Percentiles rank a stretch among this genome's conserved stretches.
phyloP scores from a whole-genome alignment of 2,797 vertebrate species.

The Enteromius treurensis region DNA sequence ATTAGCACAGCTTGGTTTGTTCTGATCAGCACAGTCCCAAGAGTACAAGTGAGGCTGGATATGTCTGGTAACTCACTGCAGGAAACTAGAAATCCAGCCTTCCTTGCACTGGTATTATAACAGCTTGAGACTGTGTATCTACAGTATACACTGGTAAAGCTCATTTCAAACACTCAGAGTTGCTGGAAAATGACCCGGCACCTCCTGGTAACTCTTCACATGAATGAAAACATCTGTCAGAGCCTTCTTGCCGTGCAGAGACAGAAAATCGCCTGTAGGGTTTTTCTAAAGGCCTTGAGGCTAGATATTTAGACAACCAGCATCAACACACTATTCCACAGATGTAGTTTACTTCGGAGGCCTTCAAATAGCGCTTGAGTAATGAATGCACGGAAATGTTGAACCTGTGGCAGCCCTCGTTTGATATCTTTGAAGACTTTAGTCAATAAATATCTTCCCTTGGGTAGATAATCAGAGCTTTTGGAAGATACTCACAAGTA shows the following conservation, averaged over 20 bases:
- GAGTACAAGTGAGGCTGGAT: constrained; percentile 4
- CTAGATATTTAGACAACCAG: constrained; percentile 31
- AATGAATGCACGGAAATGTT: constrained; percentile 18
- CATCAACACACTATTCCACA: constrained; percentile 34
- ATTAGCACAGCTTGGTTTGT: neutral
- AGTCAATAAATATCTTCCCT: constrained; percentile 9
- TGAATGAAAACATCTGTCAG: constrained; percentile 47
- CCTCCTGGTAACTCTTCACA: constrained; percentile 36
- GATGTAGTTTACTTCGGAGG: constrained; percentile 13
- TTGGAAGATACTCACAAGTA: constrained; percentile 11
- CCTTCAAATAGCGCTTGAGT: constrained; percentile 10
- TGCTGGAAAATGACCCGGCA: constrained; percentile 24
- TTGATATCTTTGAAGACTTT: constrained; percentile 28
- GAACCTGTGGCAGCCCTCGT: constrained; percentile 6
- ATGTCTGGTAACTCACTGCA: constrained; percentile 9
- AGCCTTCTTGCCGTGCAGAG: constrained; percentile 25
- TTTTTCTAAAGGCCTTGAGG: constrained; percentile 37
- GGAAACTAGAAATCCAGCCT: constrained; percentile 32
- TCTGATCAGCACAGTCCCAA: neutral
- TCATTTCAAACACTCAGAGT: constrained; percentile 30
- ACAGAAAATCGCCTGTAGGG: constrained; percentile 33
- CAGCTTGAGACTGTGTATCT: constrained; percentile 37
- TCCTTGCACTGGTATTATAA: constrained; percentile 35
- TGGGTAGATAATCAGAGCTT: constrained; percentile 19
- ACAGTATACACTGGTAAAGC: constrained; percentile 19